These are phyloP conservation scores for Agelas oroides DNA, from an alignment of 37 sponge, comb jelly and placozoan genomes.

Conservation along the genomic window DNA sequence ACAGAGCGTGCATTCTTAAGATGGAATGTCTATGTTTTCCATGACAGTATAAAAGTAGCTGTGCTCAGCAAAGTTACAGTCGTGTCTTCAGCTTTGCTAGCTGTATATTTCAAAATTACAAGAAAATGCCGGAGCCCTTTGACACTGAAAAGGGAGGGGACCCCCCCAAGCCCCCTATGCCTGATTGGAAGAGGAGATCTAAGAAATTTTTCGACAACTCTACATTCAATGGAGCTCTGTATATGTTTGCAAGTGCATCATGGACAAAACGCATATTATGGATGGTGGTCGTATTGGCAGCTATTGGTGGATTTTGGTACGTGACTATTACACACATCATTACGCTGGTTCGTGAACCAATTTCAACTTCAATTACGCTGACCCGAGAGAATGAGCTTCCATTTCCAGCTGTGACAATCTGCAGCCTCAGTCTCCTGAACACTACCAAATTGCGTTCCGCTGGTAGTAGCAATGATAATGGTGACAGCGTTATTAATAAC, in stretches of 20 bases:
- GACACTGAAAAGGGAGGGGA: too few species aligned
- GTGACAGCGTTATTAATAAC: not conserved
- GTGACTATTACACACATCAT: not conserved
- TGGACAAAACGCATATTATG: slow-evolving; percentile 8
- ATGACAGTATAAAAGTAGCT: too few species aligned
- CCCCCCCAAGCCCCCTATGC: not conserved
- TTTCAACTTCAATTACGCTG: slow-evolving; percentile 24
- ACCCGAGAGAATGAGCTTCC: not conserved
- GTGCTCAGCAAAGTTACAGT: too few species aligned
- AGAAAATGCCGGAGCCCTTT: too few species aligned
- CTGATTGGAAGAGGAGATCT: not conserved
- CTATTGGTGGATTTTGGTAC: not conserved
- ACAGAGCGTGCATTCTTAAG: too few species aligned
- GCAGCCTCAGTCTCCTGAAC: slow-evolving; percentile 29
- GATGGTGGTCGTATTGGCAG: not conserved
- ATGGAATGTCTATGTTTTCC: too few species aligned
- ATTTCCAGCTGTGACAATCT: slow-evolving; percentile 46
- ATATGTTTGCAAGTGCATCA: slow-evolving; percentile 7
- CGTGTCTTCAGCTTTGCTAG: too few species aligned
- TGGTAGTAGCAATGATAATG: not conserved
- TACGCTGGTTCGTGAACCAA: not conserved
- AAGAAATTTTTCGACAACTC: slow-evolving; percentile 25
- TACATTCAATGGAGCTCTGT: slow-evolving; percentile 23
- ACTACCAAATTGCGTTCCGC: not conserved
- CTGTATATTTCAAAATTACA: too few species aligned